These are phyloP conservation scores for Leucophenga varia DNA, from an alignment of 1,140 invertebrate species.

Conservation along the genomic window DNA sequence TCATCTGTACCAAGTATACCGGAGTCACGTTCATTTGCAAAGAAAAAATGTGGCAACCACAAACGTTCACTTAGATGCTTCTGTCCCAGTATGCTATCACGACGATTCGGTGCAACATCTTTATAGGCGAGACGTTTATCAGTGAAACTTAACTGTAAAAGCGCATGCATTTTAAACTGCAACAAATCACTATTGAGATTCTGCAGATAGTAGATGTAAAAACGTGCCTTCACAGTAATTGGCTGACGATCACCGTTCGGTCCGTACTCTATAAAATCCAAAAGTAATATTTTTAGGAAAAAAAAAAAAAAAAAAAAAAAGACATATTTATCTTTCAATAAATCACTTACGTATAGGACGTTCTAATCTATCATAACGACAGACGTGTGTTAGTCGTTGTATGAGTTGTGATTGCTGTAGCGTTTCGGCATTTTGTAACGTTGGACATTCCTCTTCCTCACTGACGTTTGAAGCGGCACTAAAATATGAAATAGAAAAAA, in stretches of 20 bases:
- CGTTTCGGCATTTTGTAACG: conserved; percentile 28
- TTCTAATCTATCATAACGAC: conserved; percentile 48
- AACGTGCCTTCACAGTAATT: conserved; percentile 65
- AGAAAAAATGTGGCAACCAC: conserved; percentile 78
- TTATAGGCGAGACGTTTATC: conserved; percentile 69
- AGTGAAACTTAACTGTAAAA: conserved; percentile 73
- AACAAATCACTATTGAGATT: conserved; percentile 75
- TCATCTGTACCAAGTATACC: conserved; percentile 67
- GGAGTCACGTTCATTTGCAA: conserved; percentile 79
- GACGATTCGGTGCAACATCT: conserved; percentile 63
- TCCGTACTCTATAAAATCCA: conserved; percentile 28
- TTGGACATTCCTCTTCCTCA: conserved; percentile 39
- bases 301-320: too few relatives aligned
- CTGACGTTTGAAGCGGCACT: too few relatives aligned
- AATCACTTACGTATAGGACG: conserved; percentile 34
- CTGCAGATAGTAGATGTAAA: conserved; percentile 75
- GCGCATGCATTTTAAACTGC: conserved; percentile 81
- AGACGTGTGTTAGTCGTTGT: conserved; percentile 45
- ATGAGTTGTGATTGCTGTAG: conserved; percentile 48
- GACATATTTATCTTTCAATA: too few relatives aligned
- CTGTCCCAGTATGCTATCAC: conserved; percentile 69
- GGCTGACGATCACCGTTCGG: conserved; percentile 53
- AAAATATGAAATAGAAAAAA: too few relatives aligned
- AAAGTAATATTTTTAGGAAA: too few relatives aligned
- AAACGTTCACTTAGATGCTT: conserved; percentile 68